Conservation (phyloP, 2,888 invertebrate genomes). For the Timema cristinae region DNA sequence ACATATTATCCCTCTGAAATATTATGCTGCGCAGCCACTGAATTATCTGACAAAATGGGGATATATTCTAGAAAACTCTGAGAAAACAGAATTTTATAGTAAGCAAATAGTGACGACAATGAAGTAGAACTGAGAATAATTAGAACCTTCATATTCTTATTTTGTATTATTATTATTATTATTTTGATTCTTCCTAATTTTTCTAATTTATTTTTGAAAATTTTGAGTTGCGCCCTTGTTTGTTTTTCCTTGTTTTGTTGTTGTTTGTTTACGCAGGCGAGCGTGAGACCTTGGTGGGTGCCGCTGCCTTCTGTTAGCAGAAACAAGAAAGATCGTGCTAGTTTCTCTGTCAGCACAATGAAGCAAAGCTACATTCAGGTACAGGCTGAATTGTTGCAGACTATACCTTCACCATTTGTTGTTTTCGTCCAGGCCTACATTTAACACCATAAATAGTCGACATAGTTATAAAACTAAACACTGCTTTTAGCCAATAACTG, state of each 20-base stretch:
- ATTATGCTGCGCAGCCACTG: too few species aligned
- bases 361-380: conserved; percentile 51
- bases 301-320: conserved; percentile 26
- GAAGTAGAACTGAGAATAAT: too few species aligned
- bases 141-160: too few species aligned
- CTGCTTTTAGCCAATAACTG: too few species aligned
- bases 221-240: conserved; percentile 13
- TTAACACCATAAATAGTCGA: background rate
- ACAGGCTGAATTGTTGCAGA: conserved; percentile 27
- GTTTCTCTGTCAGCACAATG: conserved; percentile 39
- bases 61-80: too few species aligned
- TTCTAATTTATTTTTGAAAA: background rate
- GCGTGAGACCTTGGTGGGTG: conserved; percentile 29
- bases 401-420: background rate
- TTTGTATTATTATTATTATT: background rate
- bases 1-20: too few species aligned
- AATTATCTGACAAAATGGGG: too few species aligned
- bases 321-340: conserved; percentile 29
- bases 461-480: too few species aligned
- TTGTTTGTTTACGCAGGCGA: conserved; percentile 28
- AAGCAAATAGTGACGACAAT: too few species aligned
- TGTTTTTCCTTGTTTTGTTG: conserved; percentile 25
- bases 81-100: too few species aligned
- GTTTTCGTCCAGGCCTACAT: conserved; percentile 1
- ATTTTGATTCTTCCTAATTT: background rate